Percentiles rank a stretch among this genome's conserved stretches.
Conservation (phyloP, 2,888 invertebrate genomes). For the Exocentrus adspersus region DNA sequence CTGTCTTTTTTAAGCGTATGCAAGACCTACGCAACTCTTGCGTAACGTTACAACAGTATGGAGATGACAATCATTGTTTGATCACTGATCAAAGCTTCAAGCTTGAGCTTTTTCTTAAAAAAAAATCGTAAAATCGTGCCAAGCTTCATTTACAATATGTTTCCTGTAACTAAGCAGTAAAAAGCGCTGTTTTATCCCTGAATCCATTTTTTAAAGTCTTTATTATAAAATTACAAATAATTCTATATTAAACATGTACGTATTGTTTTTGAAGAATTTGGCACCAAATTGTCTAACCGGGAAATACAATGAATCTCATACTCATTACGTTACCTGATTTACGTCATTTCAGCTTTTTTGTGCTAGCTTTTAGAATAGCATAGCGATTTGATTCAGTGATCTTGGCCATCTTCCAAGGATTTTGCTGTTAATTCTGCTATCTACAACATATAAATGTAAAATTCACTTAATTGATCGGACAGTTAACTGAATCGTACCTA, state of each 20-base stretch:
- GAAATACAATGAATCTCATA: neutral
- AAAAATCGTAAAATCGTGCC: no score
- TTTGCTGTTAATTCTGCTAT: neutral
- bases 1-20: constrained; percentile 24
- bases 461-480: neutral
- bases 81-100: no score
- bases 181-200: no score
- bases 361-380: neutral
- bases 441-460: neutral
- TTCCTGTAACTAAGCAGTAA: no score
- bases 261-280: neutral
- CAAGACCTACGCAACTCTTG: constrained; percentile 7
- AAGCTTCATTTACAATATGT: no score
- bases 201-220: no score
- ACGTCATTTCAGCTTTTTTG: constrained; percentile 1
- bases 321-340: neutral
- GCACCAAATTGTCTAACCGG: neutral
- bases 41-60: constrained; percentile 18
- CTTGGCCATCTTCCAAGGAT: neutral
- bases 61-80: neutral
- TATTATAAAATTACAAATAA: no score
- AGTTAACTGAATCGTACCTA: neutral
- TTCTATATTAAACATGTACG: no score
- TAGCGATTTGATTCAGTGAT: neutral
- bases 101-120: no score